Evolutionary conservation across 1,140 invertebrate species (phyloP).

Genomic region (Scaptomyza pallida): DNA sequence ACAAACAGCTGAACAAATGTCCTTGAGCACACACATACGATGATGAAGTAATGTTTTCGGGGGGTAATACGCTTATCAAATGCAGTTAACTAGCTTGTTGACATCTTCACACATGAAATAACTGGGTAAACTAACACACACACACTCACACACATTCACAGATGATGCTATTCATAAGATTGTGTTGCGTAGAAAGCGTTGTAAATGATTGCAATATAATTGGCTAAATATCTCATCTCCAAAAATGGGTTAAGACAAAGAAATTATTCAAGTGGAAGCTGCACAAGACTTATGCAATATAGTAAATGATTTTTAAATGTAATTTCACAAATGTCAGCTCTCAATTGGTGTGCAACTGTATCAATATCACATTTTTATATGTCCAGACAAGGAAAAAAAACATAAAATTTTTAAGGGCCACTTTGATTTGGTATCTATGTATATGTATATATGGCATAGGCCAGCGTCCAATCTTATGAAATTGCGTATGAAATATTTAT

Average conservation of each 20-base stretch:
- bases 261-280: background rate
- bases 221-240: background rate
- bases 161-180: slow-evolving; percentile 37
- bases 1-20: slow-evolving; percentile 51
- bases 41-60: slow-evolving; percentile 10
- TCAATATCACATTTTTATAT: slow-evolving; percentile 58
- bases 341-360: background rate
- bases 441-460: slow-evolving; percentile 28
- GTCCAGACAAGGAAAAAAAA: slow-evolving; percentile 28
- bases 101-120: slow-evolving; percentile 61
- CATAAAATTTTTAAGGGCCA: slow-evolving; percentile 69
- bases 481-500: slow-evolving; percentile 73
- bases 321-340: slow-evolving; percentile 60
- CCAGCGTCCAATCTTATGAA: slow-evolving; percentile 50
- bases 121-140: slow-evolving; percentile 31
- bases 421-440: slow-evolving; percentile 59
- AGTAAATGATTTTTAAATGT: slow-evolving; percentile 73
- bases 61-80: slow-evolving; percentile 63
- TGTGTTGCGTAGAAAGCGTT: background rate
- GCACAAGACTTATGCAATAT: slow-evolving; percentile 50
- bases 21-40: slow-evolving; percentile 35
- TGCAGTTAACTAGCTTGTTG: slow-evolving; percentile 73
- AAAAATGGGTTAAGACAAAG: slow-evolving; percentile 46
- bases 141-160: slow-evolving; percentile 9
- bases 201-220: background rate